Percentiles rank a stretch among this genome's conserved stretches.
phyloP scores from a whole-genome alignment of 2,113 vertebrate species.

The Otolemur garnettii region DNA sequence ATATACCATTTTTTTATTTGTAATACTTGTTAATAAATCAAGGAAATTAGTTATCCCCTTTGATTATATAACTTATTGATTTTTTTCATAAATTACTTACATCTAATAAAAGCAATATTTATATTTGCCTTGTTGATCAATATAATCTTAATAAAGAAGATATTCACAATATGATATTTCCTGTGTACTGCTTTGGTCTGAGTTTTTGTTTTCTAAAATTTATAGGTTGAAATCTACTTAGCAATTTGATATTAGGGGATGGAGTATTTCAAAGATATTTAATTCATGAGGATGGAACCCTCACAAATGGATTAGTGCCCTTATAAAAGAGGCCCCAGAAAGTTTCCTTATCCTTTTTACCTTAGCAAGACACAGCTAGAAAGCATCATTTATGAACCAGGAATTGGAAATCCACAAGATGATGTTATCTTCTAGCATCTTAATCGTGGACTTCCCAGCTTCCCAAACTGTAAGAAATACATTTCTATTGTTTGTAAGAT shows the following conservation, averaged over 20 bases:
- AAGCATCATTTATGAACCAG: no score
- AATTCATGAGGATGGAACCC: background rate
- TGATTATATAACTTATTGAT: background rate
- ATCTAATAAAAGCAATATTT: slow-evolving; percentile 6
- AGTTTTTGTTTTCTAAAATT: background rate
- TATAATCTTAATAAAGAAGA: background rate
- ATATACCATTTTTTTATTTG: background rate
- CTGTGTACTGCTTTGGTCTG: background rate
- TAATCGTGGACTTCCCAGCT: no score
- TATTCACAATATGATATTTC: background rate
- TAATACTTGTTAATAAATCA: background rate
- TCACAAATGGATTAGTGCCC: background rate
- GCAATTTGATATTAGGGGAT: background rate
- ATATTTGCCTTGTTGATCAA: slow-evolving; percentile 16
- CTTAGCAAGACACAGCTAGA: no score
- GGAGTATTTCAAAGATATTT: background rate
- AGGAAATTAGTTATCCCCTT: background rate
- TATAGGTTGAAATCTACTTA: background rate
- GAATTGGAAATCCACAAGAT: no score
- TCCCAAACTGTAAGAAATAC: no score
- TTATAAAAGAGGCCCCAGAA: background rate
- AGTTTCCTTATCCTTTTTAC: no score
- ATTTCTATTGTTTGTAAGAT: background rate
- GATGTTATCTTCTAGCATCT: no score
- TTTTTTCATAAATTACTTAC: slow-evolving; percentile 1